phyloP scores from a whole-genome alignment of 2,113 vertebrate species.

The Zosterops lateralis region DNA sequence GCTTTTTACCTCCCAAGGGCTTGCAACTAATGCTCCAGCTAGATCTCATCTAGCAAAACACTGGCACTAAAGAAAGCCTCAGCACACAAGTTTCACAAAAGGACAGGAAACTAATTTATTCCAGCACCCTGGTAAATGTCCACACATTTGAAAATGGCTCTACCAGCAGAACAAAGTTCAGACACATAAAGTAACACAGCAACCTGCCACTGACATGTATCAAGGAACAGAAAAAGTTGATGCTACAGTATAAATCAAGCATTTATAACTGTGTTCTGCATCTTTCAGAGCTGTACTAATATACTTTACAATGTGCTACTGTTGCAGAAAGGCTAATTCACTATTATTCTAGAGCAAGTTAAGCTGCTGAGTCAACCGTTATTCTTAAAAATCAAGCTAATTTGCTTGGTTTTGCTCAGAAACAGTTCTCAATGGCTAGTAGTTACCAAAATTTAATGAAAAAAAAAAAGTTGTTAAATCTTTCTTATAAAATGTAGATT shows the following conservation, averaged over 20 bases:
- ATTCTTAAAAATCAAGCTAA: not conserved
- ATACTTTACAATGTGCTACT: not conserved
- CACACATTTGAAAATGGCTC: not conserved
- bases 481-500: not conserved
- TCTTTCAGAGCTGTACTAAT: not conserved
- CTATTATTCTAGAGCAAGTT: not conserved
- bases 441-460: not conserved
- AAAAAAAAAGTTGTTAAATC: not conserved
- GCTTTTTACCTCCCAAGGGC: not conserved
- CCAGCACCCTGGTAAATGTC: not conserved
- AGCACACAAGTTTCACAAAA: not conserved
- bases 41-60: not conserved
- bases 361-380: not conserved
- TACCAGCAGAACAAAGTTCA: not conserved
- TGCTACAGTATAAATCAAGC: not conserved
- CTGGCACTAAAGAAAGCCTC: not conserved
- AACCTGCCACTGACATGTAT: not conserved
- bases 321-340: not conserved
- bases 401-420: not conserved
- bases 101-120: not conserved
- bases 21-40: not conserved
- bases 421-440: not conserved
- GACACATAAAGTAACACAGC: not conserved
- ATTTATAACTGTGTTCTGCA: not conserved
- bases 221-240: not conserved